These are phyloP conservation scores for Lepas anatifera DNA, from an alignment of 2,888 invertebrate genomes.

Conservation along the genomic window DNA sequence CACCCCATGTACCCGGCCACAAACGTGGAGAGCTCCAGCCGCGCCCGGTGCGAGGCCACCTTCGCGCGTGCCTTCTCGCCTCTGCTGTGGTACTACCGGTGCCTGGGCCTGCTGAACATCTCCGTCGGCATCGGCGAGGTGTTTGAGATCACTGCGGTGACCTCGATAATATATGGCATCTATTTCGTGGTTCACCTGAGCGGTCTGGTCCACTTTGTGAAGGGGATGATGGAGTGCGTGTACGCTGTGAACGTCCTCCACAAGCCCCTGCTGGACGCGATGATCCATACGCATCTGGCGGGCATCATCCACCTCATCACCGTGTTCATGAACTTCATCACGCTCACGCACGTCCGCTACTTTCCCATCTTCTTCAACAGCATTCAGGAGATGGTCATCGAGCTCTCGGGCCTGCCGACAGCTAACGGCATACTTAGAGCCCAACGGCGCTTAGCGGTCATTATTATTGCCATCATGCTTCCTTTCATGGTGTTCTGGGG, in stretches of 20 bases:
- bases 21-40: background rate
- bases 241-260: background rate
- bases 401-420: background rate
- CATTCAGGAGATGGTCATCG: background rate
- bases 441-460: background rate
- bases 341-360: background rate
- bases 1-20: conserved; percentile 6
- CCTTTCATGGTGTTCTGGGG: background rate
- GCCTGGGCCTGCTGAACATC: background rate
- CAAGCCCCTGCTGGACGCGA: background rate
- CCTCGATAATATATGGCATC: background rate
- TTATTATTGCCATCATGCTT: background rate
- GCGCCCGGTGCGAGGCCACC: background rate
- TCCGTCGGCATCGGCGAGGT: background rate
- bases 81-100: background rate
- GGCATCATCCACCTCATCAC: background rate
- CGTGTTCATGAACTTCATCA: background rate
- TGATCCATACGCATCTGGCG: background rate
- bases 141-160: background rate
- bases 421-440: background rate
- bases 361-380: background rate
- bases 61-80: background rate
- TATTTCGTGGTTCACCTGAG: background rate
- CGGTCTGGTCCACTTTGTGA: background rate
- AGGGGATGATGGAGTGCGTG: conserved; percentile 2